Percentiles rank a stretch among this genome's conserved stretches.
These are phyloP conservation scores for Bubalus kerabau DNA, from an alignment of 2,113 vertebrate genomes.

Conservation along the genomic window DNA sequence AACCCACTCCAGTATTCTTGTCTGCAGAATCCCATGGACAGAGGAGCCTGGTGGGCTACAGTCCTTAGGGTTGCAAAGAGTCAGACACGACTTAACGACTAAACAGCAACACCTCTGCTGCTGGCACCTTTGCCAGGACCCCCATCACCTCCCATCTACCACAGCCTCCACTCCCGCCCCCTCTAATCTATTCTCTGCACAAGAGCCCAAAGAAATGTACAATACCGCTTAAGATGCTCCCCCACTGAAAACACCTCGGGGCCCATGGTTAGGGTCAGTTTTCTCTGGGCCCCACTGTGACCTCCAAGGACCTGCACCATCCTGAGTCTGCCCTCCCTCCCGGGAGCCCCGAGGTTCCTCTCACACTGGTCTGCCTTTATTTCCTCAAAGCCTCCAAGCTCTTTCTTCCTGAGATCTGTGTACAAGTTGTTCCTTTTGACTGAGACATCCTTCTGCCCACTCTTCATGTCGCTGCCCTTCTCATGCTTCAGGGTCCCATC, in stretches of 20 bases:
- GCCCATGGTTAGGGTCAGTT: neutral
- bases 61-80: neutral
- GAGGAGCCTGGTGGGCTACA: neutral
- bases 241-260: neutral
- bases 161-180: neutral
- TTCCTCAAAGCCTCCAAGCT: neutral
- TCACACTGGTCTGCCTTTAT: neutral
- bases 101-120: neutral
- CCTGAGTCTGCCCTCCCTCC: neutral
- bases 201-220: neutral
- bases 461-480: neutral
- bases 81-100: neutral
- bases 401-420: neutral
- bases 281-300: neutral
- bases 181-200: neutral
- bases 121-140: neutral
- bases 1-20: neutral
- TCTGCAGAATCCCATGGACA: neutral
- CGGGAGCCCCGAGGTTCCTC: rapidly evolving
- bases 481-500: neutral
- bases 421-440: neutral
- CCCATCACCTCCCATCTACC: neutral
- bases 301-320: neutral
- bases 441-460: neutral
- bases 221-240: neutral